phyloP scores from a whole-genome alignment of 1,140 invertebrate species.

The Polypedilum vanderplanki region DNA sequence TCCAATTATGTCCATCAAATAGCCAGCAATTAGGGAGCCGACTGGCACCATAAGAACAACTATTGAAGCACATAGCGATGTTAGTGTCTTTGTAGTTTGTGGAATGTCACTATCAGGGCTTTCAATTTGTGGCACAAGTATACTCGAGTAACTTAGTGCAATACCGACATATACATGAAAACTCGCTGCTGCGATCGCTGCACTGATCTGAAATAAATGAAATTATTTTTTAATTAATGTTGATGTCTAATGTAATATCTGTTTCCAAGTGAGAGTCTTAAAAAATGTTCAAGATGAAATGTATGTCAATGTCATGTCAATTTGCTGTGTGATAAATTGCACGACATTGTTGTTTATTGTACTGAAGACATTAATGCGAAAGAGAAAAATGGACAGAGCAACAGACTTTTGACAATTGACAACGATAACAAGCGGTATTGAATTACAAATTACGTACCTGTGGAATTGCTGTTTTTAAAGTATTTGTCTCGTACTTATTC shows the following conservation, averaged over 20 bases:
- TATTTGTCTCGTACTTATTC: constrained; percentile 39
- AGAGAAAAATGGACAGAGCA: too few species aligned
- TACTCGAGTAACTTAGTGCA: constrained; percentile 51
- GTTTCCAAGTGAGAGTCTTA: not conserved
- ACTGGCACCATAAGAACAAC: constrained; percentile 49
- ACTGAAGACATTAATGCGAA: too few species aligned
- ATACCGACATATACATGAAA: constrained; percentile 53
- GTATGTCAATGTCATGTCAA: not conserved
- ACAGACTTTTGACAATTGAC: too few species aligned
- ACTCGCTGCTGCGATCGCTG: constrained; percentile 48
- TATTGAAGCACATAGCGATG: constrained; percentile 40
- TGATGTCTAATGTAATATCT: not conserved
- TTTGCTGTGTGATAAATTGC: not conserved
- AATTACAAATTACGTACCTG: constrained; percentile 36
- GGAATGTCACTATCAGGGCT: constrained; percentile 39
- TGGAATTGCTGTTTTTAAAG: constrained; percentile 38
- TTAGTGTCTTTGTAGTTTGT: constrained; percentile 37
- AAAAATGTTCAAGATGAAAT: too few species aligned
- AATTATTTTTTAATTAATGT: constrained; percentile 22
- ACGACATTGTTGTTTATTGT: not conserved
- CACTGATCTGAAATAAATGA: constrained; percentile 43
- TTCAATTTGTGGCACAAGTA: constrained; percentile 50
- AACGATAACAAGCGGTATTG: constrained; percentile 1
- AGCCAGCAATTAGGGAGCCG: constrained; percentile 49
- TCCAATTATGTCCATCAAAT: constrained; percentile 56